Base-by-base conservation (phyloP, 2,797 vertebrate genomes). In the Perodicticus potto region DNA sequence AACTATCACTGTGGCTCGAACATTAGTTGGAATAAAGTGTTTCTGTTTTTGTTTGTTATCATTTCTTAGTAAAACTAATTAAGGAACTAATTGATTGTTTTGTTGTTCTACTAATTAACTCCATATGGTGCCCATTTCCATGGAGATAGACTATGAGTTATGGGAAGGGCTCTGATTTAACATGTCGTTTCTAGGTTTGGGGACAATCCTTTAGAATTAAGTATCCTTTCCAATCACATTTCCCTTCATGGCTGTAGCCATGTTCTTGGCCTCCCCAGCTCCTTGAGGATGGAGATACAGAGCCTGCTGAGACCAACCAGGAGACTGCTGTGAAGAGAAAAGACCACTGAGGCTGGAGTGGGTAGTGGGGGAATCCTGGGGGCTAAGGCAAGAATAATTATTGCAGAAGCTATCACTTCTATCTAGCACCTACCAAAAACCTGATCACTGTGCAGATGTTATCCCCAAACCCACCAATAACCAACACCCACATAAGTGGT, bases 21-120 rank as follows among this genome's bases (percentile, higher is more conserved):
- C 98, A 98, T 98, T 98, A 98, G 98, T 98, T 98, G 98, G 98
- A 98, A 98, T 98, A 98, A 98, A 98, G 98, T 98, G 98, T 98
- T 98, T 98, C 97, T 98, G 97, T 99, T 98, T 99, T 98, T 98
- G 98, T 99, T 98, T 98, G 98, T 98, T 98, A 98, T 98, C 98
- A 98, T 98, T 98, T 98, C 98, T 98, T 97, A 93, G 98, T 97
- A 98, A 98, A 99, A 98, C 98, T 98, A 98, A 98, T 99, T 98
- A 98, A 98, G 98, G 97, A 98, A 98, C 98, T 98, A 99, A 99
- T 98, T 99, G 98, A 98, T 99, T 99, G 98, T 98, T 98, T 98
- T 98, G 98, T 98, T 99, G 98, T 98, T 98, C 98, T 98, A 96
- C 98, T 98, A 98, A 99, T 99, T 98, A 98, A 98, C 98, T 99